Percentiles rank a stretch among this genome's conserved stretches.
These are phyloP conservation scores for Atethmia centrago DNA, from an alignment of 2,888 invertebrate species.

Conservation along the genomic window DNA sequence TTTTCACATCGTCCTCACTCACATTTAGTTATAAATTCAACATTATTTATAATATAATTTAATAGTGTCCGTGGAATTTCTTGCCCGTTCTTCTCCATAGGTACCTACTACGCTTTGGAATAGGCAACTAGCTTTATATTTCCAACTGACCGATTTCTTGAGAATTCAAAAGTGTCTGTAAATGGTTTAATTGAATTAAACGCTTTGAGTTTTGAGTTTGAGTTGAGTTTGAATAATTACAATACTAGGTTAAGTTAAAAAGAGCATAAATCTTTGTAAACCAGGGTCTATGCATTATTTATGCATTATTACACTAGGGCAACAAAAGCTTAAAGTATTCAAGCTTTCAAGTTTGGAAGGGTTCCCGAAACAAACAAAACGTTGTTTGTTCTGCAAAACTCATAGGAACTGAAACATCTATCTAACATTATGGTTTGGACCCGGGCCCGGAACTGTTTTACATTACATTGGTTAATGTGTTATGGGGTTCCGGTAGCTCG, in stretches of 20 bases:
- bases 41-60: no score
- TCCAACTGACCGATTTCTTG: no score
- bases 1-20: no score
- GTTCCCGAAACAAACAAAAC: constrained; percentile 52
- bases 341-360: constrained; percentile 31
- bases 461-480: constrained; percentile 54
- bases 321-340: constrained; percentile 46
- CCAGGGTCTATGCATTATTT: constrained; percentile 29
- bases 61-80: no score
- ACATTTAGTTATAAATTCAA: no score
- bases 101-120: no score
- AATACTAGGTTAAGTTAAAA: neutral
- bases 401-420: constrained; percentile 54
- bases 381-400: constrained; percentile 59
- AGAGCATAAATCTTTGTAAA: constrained; percentile 13
- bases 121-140: no score
- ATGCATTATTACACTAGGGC: no score
- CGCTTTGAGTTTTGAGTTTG: no score
- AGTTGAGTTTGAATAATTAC: neutral
- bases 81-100: no score
- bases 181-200: no score
- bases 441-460: constrained; percentile 54
- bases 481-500: constrained; percentile 33
- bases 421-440: constrained; percentile 48
- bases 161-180: no score